phyloP scores from a whole-genome alignment of 2,888 invertebrate genomes.

The Lissonota sp. region DNA sequence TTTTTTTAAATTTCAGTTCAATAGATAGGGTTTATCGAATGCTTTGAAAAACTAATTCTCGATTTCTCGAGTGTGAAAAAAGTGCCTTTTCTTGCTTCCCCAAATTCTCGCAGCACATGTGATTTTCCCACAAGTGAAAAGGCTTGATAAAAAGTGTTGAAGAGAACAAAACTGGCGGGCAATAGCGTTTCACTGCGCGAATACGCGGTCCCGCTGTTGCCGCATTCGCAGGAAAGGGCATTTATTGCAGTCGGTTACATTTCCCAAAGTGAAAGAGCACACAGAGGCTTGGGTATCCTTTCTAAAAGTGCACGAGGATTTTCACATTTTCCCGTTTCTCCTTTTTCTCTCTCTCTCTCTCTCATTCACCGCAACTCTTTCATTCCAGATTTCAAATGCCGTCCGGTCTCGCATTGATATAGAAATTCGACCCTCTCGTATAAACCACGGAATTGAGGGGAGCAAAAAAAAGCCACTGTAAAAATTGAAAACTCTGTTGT shows the following conservation, averaged over 20 bases:
- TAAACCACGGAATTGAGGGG: too few relatives aligned
- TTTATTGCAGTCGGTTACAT: slow-evolving; percentile 63
- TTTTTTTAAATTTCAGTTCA: too few relatives aligned
- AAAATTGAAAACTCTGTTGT: too few relatives aligned
- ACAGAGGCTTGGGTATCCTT: slow-evolving; percentile 15
- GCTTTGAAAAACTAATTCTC: too few relatives aligned
- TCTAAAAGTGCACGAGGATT: slow-evolving; percentile 26
- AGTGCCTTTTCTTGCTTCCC: background rate
- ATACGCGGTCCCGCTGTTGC: slow-evolving; percentile 31
- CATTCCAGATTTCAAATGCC: slow-evolving; percentile 33
- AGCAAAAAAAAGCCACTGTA: too few relatives aligned
- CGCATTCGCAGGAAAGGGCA: slow-evolving; percentile 12
- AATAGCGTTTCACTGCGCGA: background rate
- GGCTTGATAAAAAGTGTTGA: background rate
- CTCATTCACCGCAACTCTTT: slow-evolving; percentile 56
- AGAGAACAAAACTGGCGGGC: slow-evolving; percentile 25
- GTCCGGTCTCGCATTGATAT: background rate
- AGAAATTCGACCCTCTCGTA: too few relatives aligned
- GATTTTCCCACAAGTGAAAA: background rate
- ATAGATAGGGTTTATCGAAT: too few relatives aligned
- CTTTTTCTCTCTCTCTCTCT: slow-evolving; percentile 5
- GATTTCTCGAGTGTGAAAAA: too few relatives aligned
- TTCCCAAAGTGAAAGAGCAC: slow-evolving; percentile 51
- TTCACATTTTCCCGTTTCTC: slow-evolving; percentile 37
- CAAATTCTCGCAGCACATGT: background rate